These are phyloP conservation scores for Coregonus clupeaformis DNA, from an alignment of 2,113 vertebrate genomes.

Conservation along the genomic window DNA sequence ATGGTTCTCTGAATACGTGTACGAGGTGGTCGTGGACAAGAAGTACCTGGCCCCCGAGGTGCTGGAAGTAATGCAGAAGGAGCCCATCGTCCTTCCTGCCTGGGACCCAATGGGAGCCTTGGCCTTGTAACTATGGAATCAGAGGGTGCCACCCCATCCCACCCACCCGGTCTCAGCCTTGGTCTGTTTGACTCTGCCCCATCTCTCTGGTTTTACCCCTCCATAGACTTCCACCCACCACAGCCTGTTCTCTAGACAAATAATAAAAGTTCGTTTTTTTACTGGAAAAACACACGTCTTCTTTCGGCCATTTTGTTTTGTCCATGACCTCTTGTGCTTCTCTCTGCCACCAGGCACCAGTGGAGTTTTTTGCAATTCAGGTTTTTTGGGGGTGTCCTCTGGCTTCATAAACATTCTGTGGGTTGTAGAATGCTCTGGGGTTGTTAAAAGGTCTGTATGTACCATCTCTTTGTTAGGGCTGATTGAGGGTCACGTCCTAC, in stretches of 20 bases:
- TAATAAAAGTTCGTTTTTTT: slow-evolving; percentile 68
- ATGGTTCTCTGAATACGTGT: slow-evolving; percentile 97
- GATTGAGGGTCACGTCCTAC: not conserved
- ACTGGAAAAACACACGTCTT: slow-evolving; percentile 43
- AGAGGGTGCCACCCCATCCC: slow-evolving; percentile 30
- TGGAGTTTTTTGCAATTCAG: slow-evolving; percentile 2
- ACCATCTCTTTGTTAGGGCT: not conserved
- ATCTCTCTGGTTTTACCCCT: slow-evolving; percentile 59
- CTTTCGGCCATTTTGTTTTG: slow-evolving; percentile 27
- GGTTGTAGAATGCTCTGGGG: not conserved
- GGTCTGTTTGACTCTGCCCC: slow-evolving; percentile 59
- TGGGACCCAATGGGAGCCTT: slow-evolving; percentile 98
- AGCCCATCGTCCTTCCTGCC: slow-evolving; percentile 87
- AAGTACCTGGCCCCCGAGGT: slow-evolving; percentile 81
- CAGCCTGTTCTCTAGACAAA: slow-evolving; percentile 40
- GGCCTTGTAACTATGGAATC: slow-evolving; percentile 71
- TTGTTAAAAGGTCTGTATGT: not conserved
- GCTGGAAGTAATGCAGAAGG: slow-evolving; percentile 86
- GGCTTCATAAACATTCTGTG: not conserved
- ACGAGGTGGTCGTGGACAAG: slow-evolving; percentile 96
- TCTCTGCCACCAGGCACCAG: not conserved
- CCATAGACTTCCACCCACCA: slow-evolving; percentile 23
- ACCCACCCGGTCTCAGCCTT: slow-evolving; percentile 37
- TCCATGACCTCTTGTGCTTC: slow-evolving; percentile 3
- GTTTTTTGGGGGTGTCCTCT: too few relatives aligned